Evolutionary conservation across 2,888 invertebrate genomes (phyloP), one percentile per base, ranked within the genome.

Genomic region (Sesia bembeciformis): DNA sequence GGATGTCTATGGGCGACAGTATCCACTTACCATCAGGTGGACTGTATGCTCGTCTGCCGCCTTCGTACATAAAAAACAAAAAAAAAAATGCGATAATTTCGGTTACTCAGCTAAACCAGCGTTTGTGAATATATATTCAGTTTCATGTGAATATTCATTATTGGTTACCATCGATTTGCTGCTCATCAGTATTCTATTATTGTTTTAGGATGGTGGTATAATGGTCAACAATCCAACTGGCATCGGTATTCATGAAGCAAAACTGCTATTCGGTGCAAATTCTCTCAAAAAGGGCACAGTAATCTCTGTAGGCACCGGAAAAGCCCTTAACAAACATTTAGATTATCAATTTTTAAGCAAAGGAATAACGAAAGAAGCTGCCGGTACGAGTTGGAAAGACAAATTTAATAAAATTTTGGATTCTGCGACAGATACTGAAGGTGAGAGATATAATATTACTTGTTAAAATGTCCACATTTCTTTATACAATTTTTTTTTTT

Each of bases 141-240:
- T 23, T 23, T 23, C 23, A 23, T 23, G 23, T 23, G 23, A 23
- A 23, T 23, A 23, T 23, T 23, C 23, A 23, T 23, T 23, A 23
- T 23, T 23, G 1, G 23, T 23, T 23, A 23, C 23, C 23, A 23
- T 23, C 23, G 23, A 23, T 23, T 23, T 23, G 23, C 23, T 23
- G 23, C 23, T 23, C 23, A 23, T 23, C 23, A 23, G 23, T 23
- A 23, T 23, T 23, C 23, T 23, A 23, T 23, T 23, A 2, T 57
- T 55, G 5, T 50, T 49, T 1, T 3, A 93, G 93, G 96, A 96
- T 82, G 94, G 95, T 60, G 97, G 97, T 40, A 92, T 97, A 65
- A 85, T 96, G 76, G 93, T 94, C 6, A 97, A 97, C 85, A 98
- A 97, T 82, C 97, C 97, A 0, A 93, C 96, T 6, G 96, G 95